Conservation (phyloP, 2,888 invertebrate genomes). For the Yponomeuta cagnagella region DNA sequence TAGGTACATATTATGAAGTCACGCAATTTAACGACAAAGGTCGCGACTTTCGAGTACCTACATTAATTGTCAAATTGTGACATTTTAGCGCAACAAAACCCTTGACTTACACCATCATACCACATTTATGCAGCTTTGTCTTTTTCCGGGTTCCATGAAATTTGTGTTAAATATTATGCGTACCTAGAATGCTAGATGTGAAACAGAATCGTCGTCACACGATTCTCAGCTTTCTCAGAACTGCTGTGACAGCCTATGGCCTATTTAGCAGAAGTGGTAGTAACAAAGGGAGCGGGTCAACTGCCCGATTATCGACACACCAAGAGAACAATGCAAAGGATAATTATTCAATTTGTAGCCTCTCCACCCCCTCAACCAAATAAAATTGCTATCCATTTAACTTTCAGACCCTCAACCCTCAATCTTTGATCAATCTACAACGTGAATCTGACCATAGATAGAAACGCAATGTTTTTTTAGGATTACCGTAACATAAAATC, state of each 20-base stretch:
- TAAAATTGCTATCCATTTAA: slow-evolving; percentile 48
- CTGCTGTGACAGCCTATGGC: slow-evolving; percentile 28
- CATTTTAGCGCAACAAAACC: too few species aligned
- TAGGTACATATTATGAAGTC: too few species aligned
- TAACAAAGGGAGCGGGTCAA: slow-evolving; percentile 47
- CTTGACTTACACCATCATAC: too few species aligned
- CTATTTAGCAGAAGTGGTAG: slow-evolving; percentile 28
- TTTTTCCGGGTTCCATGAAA: too few species aligned
- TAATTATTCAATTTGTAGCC: slow-evolving; percentile 68
- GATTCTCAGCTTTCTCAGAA: slow-evolving; percentile 13
- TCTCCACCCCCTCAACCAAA: slow-evolving; percentile 32
- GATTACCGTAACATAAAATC: neutral
- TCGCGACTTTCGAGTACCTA: too few species aligned
- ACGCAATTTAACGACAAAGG: too few species aligned
- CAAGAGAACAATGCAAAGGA: slow-evolving; percentile 44
- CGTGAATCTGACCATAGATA: slow-evolving; percentile 18
- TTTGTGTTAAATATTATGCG: too few species aligned
- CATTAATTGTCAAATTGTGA: too few species aligned
- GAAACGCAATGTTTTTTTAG: slow-evolving; percentile 10
- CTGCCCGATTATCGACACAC: slow-evolving; percentile 46
- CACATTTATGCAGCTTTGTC: too few species aligned
- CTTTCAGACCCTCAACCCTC: slow-evolving; percentile 36
- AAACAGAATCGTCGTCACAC: neutral
- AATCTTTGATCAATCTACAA: slow-evolving; percentile 35
- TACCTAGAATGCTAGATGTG: neutral